phyloP scores from a whole-genome alignment of 2,888 invertebrate genomes.

The Oscheius sp. region DNA sequence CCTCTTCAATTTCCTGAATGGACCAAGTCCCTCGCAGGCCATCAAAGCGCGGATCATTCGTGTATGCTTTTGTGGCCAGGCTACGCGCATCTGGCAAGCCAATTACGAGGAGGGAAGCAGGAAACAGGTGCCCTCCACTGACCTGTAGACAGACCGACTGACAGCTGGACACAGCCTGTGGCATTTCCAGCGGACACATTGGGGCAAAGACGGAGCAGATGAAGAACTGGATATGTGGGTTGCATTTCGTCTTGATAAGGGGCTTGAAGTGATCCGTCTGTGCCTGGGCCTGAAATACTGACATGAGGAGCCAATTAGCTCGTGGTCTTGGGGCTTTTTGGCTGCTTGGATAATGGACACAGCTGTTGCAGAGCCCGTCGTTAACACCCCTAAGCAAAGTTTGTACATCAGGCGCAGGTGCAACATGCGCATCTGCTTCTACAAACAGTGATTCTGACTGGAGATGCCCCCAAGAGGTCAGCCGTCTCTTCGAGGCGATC shows the following conservation, averaged over 20 bases:
- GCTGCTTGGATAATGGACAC: constrained; percentile 13
- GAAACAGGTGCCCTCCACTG: constrained; percentile 29
- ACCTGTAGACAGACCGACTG: constrained; percentile 85
- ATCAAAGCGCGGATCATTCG: neutral
- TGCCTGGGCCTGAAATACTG: constrained; percentile 59
- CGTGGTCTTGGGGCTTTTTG: neutral
- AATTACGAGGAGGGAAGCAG: constrained; percentile 20
- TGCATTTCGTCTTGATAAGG: constrained; percentile 70
- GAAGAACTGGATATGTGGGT: constrained; percentile 79
- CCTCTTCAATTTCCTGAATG: no score
- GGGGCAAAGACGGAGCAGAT: constrained; percentile 91
- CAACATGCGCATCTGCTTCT: no score
- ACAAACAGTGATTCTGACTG: no score
- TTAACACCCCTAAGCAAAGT: no score
- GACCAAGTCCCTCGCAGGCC: neutral
- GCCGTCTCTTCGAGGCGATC: no score
- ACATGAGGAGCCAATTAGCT: constrained; percentile 1
- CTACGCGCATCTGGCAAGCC: constrained; percentile 20
- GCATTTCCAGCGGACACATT: constrained; percentile 85
- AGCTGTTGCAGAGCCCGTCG: neutral
- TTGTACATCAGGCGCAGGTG: no score
- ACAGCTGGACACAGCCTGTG: constrained; percentile 84
- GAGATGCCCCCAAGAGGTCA: no score
- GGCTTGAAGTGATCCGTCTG: constrained; percentile 72
- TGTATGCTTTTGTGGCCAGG: constrained; percentile 1